Evolutionary conservation across 1,140 invertebrate species (phyloP).

Genomic region (Ladona fulva): DNA sequence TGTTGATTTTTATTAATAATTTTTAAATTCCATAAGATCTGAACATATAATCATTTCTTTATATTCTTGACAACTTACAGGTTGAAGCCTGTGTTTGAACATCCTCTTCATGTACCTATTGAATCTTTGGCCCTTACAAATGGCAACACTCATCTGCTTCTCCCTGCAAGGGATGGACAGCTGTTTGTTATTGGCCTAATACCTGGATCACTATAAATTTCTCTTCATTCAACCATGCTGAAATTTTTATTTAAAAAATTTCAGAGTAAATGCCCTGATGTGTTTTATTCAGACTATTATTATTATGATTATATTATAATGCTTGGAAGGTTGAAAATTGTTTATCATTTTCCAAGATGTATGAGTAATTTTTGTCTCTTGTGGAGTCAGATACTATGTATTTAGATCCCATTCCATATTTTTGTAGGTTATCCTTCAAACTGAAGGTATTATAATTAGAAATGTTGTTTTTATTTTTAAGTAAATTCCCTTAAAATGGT

Average conservation of each 20-base stretch:
- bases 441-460: neutral
- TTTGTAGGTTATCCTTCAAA: neutral
- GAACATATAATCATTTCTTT: slow-evolving; percentile 1
- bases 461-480: neutral
- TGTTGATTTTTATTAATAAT: too few relatives aligned
- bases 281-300: neutral
- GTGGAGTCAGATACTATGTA: neutral
- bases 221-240: too few relatives aligned
- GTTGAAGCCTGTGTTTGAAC: slow-evolving; percentile 40
- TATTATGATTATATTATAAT: too few relatives aligned
- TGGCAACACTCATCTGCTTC: slow-evolving; percentile 50
- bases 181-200: slow-evolving; percentile 43
- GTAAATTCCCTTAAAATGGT: too few relatives aligned
- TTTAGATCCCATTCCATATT: neutral
- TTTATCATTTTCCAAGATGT: neutral
- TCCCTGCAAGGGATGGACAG: slow-evolving; percentile 48
- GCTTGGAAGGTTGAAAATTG: neutral
- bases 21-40: too few relatives aligned
- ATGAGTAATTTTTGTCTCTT: neutral
- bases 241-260: neutral
- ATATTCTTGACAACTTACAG: slow-evolving; percentile 29
- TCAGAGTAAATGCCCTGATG: neutral
- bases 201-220: neutral
- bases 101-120: slow-evolving; percentile 49
- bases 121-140: slow-evolving; percentile 47